These are phyloP conservation scores for Enteromius treurensis DNA, from an alignment of 2,797 vertebrate genomes.

Conservation along the genomic window DNA sequence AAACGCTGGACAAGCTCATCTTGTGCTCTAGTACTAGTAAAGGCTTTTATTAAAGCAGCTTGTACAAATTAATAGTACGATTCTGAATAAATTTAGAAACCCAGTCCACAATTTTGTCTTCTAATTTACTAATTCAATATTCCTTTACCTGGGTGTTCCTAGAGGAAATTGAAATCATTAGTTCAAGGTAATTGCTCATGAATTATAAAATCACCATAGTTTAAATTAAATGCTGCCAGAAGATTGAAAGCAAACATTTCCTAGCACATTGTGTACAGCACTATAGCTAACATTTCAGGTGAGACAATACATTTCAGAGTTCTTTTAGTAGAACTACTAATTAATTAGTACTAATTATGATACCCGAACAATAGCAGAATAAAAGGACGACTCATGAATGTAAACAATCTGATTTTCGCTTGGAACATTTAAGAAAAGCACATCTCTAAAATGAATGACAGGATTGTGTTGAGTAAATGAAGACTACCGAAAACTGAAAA, in stretches of 20 bases:
- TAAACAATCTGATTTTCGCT: background rate
- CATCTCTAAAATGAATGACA: background rate
- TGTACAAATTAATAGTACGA: background rate
- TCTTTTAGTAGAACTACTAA: no score
- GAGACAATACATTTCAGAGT: background rate
- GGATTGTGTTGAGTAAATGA: background rate
- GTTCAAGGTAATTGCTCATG: slow-evolving; percentile 36
- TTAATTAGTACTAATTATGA: no score
- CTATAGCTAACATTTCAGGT: background rate
- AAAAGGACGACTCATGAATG: background rate
- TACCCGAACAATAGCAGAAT: background rate
- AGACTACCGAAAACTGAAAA: background rate
- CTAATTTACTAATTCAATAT: slow-evolving; percentile 23
- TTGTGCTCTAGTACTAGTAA: background rate
- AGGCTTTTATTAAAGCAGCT: background rate
- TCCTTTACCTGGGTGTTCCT: slow-evolving; percentile 27
- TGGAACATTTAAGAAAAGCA: background rate
- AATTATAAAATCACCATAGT: slow-evolving; percentile 21
- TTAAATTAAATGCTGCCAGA: slow-evolving; percentile 2
- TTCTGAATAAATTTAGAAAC: background rate
- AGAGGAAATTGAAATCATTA: slow-evolving; percentile 6
- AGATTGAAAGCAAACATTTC: slow-evolving; percentile 16
- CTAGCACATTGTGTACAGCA: background rate
- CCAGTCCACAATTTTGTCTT: background rate
- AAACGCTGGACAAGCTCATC: background rate